A percentile compares a stretch with the other conserved stretches of the same genome.
These are phyloP conservation scores for Sesamia inferens DNA, from an alignment of 2,888 invertebrate species.

Conservation along the genomic window DNA sequence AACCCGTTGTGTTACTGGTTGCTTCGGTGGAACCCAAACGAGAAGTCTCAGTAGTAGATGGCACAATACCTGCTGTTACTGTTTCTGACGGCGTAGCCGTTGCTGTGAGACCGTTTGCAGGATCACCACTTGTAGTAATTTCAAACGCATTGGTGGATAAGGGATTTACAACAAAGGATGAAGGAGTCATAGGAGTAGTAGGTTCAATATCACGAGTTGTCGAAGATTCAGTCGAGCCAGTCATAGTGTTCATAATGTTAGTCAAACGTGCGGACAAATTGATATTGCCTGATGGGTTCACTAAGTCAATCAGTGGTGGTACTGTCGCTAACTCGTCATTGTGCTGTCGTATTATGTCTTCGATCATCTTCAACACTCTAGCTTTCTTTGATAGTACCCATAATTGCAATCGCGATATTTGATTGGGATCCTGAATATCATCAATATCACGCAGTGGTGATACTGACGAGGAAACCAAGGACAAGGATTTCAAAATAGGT, in stretches of 20 bases:
- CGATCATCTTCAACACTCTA: constrained; percentile 86
- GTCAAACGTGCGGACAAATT: constrained; percentile 81
- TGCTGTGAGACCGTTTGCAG: constrained; percentile 60
- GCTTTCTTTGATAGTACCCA: constrained; percentile 88
- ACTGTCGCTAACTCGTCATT: constrained; percentile 83
- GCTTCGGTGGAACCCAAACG: constrained; percentile 48
- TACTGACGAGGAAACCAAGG: constrained; percentile 62
- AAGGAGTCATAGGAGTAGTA: constrained; percentile 66
- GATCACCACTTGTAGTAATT: constrained; percentile 61
- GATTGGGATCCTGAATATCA: constrained; percentile 74
- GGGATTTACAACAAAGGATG: constrained; percentile 61
- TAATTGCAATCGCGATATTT: constrained; percentile 81
- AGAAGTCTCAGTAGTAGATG: constrained; percentile 54
- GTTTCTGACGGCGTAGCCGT: constrained; percentile 50
- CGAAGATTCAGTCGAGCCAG: constrained; percentile 73
- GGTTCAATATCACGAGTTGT: constrained; percentile 62
- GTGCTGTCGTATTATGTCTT: constrained; percentile 85
- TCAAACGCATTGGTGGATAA: constrained; percentile 60
- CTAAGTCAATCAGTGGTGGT: constrained; percentile 76
- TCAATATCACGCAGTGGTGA: constrained; percentile 67
- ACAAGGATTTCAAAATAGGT: constrained; percentile 58
- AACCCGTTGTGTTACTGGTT: constrained; percentile 49
- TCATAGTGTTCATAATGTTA: constrained; percentile 83
- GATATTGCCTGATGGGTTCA: constrained; percentile 73
- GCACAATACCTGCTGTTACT: constrained; percentile 25